A percentile compares a stretch with the other conserved stretches of the same genome.
Evolutionary conservation across 2,797 vertebrate species (phyloP).

Genomic region (Betta splendens): DNA sequence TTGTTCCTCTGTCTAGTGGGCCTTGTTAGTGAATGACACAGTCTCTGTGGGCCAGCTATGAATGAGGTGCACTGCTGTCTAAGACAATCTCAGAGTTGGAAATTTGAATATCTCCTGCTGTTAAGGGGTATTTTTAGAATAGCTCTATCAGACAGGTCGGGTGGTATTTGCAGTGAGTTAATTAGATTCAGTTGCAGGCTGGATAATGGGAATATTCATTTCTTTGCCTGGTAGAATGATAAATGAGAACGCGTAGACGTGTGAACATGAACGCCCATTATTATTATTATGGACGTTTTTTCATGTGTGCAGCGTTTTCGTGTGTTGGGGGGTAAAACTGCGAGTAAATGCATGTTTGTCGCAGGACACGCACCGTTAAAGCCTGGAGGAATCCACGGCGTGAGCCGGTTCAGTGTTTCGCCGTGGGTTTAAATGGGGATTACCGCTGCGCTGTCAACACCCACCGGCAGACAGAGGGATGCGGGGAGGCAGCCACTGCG

Average conservation of each 20-base stretch:
- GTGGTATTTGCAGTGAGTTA: conserved; percentile 27
- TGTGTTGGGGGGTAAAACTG: no score
- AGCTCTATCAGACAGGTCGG: conserved; percentile 9
- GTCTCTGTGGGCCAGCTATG: conserved; percentile 4
- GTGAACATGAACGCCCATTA: no score
- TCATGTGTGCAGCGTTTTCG: no score
- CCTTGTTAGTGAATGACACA: conserved; percentile 14
- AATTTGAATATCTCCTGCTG: conserved; percentile 8
- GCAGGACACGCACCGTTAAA: no score
- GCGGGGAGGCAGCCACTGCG: conserved; percentile 8
- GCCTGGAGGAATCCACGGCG: no score
- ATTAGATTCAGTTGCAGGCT: conserved; percentile 37
- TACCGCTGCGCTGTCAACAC: conserved; percentile 36
- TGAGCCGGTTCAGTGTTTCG: no score
- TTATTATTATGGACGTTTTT: no score
- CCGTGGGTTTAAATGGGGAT: conserved; percentile 47
- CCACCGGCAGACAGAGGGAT: conserved; percentile 19
- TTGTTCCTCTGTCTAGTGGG: neutral
- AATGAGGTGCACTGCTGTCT: neutral
- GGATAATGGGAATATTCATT: conserved; percentile 46
- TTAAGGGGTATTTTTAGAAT: conserved; percentile 1
- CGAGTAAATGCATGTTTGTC: no score
- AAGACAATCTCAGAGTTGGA: conserved; percentile 6
- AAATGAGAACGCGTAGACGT: conserved; percentile 42
- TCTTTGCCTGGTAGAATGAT: conserved; percentile 19